Conservation (phyloP, 2,888 invertebrate species). For the Uloborus plumipes region DNA sequence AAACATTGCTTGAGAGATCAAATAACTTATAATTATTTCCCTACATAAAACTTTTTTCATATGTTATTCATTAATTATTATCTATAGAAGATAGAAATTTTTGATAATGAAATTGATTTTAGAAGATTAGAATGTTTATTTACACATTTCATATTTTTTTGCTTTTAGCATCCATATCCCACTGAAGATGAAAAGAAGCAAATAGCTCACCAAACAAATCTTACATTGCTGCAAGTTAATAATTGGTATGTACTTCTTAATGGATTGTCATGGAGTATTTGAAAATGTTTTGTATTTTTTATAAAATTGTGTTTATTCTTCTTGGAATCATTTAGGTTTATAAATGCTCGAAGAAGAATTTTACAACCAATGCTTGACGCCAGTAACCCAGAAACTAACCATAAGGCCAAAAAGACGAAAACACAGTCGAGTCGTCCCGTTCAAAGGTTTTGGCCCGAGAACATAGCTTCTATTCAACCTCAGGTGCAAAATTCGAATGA, state of each 20-base stretch:
- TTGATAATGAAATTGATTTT: background rate
- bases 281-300: no score
- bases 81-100: background rate
- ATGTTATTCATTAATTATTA: background rate
- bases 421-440: constrained; percentile 57
- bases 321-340: constrained; percentile 76
- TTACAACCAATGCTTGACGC: constrained; percentile 92
- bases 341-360: constrained; percentile 91
- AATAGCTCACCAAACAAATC: constrained; percentile 88
- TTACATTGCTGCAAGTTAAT: constrained; percentile 90
- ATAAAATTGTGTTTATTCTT: no score
- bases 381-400: constrained; percentile 67
- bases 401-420: constrained; percentile 63
- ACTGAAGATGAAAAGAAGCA: constrained; percentile 94
- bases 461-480: constrained; percentile 65
- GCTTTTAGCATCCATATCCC: constrained; percentile 89
- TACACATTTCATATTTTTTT: constrained; percentile 3
- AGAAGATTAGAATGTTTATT: no score
- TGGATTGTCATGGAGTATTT: background rate
- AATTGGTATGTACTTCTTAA: constrained; percentile 75
- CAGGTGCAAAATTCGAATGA: constrained; percentile 56
- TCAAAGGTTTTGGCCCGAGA: constrained; percentile 67
- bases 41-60: no score
- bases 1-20: no score
- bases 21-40: no score